Evolutionary conservation across 1,140 invertebrate species (phyloP), one percentile per base, ranked within the genome.

Genomic region (Papilio polytes): DNA sequence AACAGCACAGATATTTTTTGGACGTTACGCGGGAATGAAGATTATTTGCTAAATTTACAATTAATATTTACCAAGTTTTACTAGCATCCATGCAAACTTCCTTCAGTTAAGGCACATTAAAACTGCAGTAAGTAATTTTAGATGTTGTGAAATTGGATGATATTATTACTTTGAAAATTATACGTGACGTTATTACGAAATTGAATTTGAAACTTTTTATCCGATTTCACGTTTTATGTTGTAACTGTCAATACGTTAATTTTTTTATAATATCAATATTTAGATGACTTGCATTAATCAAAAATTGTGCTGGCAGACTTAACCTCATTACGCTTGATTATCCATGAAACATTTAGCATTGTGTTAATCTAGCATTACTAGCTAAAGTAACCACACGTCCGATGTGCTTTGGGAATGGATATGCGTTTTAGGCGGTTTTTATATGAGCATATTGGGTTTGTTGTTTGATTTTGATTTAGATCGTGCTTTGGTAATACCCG

Each of bases 331-430:
- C 63, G 63, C 63, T 70, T 70, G 63, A 70, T 36, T 31, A 26
- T 63, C 22, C 59, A 63, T 26, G 59, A 70, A 26, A 70, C 13
- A 31, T 70, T 70, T 63, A 63, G 63, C 59, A 63, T 70, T 70
- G 63, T 70, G 63, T 70, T 70, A 70, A 70, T 70, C 63, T 70
- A 70, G 22, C 63, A 31, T 36, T 3, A 63, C 26, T 70, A 70
- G 63, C 26, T 70, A 70, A 70, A 70, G 63, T 70, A 70, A 70
- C 59, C 59, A 63, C 63, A 31, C 36, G 63, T 70, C 63, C 26
- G 63, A 70, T 70, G 63, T 31, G 63, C 63, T 70, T 70, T 70
- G 63, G 63, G 63, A 70, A 70, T 70, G 63, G 63, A 70, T 31
- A 15, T 70, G 63, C 63, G 59, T 31, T 15, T 70, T 70, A 70